Percentiles rank a stretch among this genome's conserved stretches.
phyloP scores from a whole-genome alignment of 2,113 vertebrate species.

The Euleptes europaea region DNA sequence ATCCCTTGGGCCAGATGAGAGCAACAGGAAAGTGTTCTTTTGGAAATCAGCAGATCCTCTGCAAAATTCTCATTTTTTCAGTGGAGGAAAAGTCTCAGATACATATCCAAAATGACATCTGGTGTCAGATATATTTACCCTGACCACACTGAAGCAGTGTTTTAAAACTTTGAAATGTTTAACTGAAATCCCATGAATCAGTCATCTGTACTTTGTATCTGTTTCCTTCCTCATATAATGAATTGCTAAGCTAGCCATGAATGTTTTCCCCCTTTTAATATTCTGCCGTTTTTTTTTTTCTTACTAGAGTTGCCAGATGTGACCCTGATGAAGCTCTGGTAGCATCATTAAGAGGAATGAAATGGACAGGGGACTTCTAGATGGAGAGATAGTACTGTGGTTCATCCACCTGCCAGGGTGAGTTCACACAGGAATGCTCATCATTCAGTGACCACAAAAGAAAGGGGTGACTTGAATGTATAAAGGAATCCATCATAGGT shows the following conservation, averaged over 20 bases:
- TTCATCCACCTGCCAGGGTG: background rate
- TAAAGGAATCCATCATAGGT: background rate
- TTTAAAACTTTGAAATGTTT: slow-evolving; percentile 50
- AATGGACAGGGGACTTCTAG: background rate
- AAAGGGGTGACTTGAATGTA: too few species aligned
- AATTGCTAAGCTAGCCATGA: slow-evolving; percentile 39
- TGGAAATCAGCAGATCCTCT: slow-evolving; percentile 33
- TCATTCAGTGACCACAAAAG: background rate
- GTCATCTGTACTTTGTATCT: slow-evolving; percentile 39
- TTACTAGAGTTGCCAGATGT: background rate
- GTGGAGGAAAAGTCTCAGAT: slow-evolving; percentile 33
- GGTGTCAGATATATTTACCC: slow-evolving; percentile 46
- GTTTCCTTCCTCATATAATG: slow-evolving; percentile 44
- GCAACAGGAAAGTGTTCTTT: slow-evolving; percentile 26
- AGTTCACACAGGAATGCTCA: background rate
- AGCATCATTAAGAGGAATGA: background rate
- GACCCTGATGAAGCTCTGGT: background rate
- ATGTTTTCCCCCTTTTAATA: slow-evolving; percentile 26
- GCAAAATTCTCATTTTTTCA: slow-evolving; percentile 16
- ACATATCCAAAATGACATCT: slow-evolving; percentile 40
- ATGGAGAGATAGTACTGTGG: background rate
- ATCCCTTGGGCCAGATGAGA: slow-evolving; percentile 45
- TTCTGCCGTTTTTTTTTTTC: slow-evolving; percentile 45
- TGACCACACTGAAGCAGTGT: slow-evolving; percentile 41
- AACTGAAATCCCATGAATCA: slow-evolving; percentile 48